These are phyloP conservation scores for Apostichopus californicus DNA, from an alignment of 35 echinoderm and acorn worm genomes.

Conservation along the genomic window DNA sequence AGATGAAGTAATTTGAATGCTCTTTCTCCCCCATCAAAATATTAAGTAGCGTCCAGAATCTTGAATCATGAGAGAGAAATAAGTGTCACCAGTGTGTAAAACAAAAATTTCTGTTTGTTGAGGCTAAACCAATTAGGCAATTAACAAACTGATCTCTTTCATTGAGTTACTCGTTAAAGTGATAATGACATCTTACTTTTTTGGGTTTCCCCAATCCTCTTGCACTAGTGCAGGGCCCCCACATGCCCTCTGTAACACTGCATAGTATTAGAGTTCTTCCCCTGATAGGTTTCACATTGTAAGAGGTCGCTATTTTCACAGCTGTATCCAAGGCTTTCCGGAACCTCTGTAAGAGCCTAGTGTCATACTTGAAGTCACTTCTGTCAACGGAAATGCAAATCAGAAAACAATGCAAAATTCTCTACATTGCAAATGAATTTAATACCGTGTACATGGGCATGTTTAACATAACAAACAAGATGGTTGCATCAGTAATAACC, in stretches of 20 bases:
- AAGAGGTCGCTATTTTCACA: constrained; percentile 94
- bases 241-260: constrained; percentile 75
- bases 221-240: constrained; percentile 77
- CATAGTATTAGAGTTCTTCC: constrained; percentile 83
- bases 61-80: too few relatives aligned
- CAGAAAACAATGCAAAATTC: neutral
- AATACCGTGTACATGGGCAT: too few relatives aligned
- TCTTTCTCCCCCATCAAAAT: too few relatives aligned
- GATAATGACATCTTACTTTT: constrained; percentile 57
- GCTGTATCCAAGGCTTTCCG: constrained; percentile 91
- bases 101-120: too few relatives aligned
- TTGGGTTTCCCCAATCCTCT: constrained; percentile 82
- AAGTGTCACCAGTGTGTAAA: too few relatives aligned
- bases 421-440: neutral
- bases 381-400: constrained; percentile 11
- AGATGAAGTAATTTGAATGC: too few relatives aligned
- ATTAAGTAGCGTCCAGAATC: too few relatives aligned
- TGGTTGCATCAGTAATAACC: too few relatives aligned
- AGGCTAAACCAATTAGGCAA: too few relatives aligned
- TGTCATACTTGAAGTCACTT: constrained; percentile 59
- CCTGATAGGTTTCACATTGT: constrained; percentile 90
- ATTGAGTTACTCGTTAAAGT: too few relatives aligned
- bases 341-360: constrained; percentile 59
- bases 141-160: too few relatives aligned
- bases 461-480: too few relatives aligned